Percentiles rank a stretch among this genome's conserved stretches.
phyloP scores from a whole-genome alignment of 1,140 invertebrate genomes.

The Drosophila suzukii region DNA sequence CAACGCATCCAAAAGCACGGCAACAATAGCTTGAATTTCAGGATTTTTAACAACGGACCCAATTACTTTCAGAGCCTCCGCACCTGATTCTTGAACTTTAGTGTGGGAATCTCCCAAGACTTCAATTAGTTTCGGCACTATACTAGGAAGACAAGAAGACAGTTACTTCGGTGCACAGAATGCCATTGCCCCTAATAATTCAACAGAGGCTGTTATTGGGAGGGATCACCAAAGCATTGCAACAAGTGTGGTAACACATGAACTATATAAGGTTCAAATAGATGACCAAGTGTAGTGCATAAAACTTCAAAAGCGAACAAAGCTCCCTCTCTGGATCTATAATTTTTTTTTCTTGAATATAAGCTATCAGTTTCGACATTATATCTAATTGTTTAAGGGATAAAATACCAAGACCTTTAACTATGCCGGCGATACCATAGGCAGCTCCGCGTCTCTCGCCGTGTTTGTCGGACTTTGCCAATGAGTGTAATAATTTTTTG shows the following conservation, averaged over 20 bases:
- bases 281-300: conserved; percentile 95
- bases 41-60: conserved; percentile 99
- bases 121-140: conserved; percentile 99
- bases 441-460: conserved; percentile 95
- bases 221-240: conserved; percentile 97
- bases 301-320: conserved; percentile 99
- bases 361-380: conserved; percentile 96
- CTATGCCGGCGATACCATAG: conserved; percentile 94
- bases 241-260: conserved; percentile 97
- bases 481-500: conserved; percentile 93
- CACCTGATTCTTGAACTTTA: conserved; percentile 98
- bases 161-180: conserved; percentile 99
- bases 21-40: conserved; percentile 98
- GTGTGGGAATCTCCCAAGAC: conserved; percentile 98
- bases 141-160: conserved; percentile 98
- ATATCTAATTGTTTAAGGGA: conserved; percentile 98
- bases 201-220: conserved; percentile 97
- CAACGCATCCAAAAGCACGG: conserved; percentile 95
- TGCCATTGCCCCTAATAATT: conserved; percentile 98
- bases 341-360: conserved; percentile 98
- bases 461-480: conserved; percentile 97
- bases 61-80: conserved; percentile 97
- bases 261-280: conserved; percentile 99
- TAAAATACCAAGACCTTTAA: conserved; percentile 98
- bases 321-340: conserved; percentile 96